phyloP scores from a whole-genome alignment of 2,113 vertebrate species.

The Aegithalos caudatus region DNA sequence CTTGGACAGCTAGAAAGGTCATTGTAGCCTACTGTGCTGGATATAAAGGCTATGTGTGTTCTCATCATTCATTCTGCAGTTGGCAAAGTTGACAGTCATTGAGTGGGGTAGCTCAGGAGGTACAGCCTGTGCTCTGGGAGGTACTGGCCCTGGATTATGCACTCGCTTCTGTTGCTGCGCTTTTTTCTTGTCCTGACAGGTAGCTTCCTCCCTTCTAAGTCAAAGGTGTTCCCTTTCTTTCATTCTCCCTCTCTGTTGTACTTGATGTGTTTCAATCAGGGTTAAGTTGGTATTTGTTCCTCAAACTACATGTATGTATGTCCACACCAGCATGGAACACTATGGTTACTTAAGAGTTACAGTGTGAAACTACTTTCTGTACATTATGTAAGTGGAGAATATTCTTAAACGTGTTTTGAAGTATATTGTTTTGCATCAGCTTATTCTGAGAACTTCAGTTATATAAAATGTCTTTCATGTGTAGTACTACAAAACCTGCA shows the following conservation, averaged over 20 bases:
- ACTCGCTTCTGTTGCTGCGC: background rate
- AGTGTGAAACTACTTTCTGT: background rate
- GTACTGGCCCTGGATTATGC: background rate
- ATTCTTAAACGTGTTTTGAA: background rate
- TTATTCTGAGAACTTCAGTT: background rate
- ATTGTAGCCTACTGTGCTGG: background rate
- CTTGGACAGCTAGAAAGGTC: background rate
- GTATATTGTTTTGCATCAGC: background rate
- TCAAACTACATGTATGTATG: background rate
- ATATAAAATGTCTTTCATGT: background rate
- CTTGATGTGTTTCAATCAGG: background rate
- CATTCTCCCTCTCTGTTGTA: background rate
- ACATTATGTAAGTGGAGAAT: background rate
- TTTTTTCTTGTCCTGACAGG: background rate
- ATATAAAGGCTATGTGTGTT: background rate
- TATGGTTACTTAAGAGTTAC: background rate
- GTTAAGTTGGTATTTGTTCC: background rate
- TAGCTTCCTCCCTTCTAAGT: background rate
- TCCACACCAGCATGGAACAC: background rate
- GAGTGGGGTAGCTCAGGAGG: background rate
- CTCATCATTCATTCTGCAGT: background rate
- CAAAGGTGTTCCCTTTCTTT: background rate
- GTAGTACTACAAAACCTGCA: background rate
- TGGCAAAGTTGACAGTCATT: background rate
- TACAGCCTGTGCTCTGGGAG: background rate